Conservation (phyloP, 2,888 invertebrate genomes). For the Mimas tiliae region DNA sequence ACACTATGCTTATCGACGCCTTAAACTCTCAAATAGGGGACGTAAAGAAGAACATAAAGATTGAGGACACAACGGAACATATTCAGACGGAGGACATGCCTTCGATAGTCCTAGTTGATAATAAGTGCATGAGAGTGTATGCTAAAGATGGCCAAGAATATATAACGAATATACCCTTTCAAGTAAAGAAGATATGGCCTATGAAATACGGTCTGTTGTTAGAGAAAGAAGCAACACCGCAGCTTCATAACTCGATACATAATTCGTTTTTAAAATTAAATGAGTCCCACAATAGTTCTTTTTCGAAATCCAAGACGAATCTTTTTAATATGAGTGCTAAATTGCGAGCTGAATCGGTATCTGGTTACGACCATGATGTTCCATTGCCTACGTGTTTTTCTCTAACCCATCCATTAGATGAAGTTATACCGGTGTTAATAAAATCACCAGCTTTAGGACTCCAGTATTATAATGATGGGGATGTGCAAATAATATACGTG, state of each 20-base stretch:
- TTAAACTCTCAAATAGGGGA: constrained; percentile 79
- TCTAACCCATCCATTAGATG: constrained; percentile 94
- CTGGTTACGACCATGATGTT: constrained; percentile 74
- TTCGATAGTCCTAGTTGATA: constrained; percentile 90
- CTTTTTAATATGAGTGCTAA: constrained; percentile 72
- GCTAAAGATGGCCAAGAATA: constrained; percentile 93
- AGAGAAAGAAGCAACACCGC: constrained; percentile 86
- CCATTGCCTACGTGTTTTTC: constrained; percentile 93
- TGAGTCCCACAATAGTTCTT: constrained; percentile 70
- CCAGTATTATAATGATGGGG: constrained; percentile 86
- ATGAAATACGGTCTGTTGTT: constrained; percentile 94
- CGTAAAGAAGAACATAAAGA: constrained; percentile 77
- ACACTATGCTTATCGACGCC: constrained; percentile 82
- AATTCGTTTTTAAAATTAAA: constrained; percentile 67
- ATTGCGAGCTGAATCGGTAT: constrained; percentile 66
- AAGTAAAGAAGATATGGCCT: constrained; percentile 93
- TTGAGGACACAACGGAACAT: constrained; percentile 79
- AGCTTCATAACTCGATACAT: constrained; percentile 64
- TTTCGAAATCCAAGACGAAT: constrained; percentile 59
- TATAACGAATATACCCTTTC: constrained; percentile 90
- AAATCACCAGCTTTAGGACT: constrained; percentile 86
- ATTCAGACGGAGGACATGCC: constrained; percentile 83
- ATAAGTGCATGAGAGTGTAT: constrained; percentile 90
- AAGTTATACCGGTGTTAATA: constrained; percentile 92
- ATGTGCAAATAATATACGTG: constrained; percentile 90